Base-by-base conservation (phyloP, 2,797 vertebrate species). In the Gallinago solitaria region DNA sequence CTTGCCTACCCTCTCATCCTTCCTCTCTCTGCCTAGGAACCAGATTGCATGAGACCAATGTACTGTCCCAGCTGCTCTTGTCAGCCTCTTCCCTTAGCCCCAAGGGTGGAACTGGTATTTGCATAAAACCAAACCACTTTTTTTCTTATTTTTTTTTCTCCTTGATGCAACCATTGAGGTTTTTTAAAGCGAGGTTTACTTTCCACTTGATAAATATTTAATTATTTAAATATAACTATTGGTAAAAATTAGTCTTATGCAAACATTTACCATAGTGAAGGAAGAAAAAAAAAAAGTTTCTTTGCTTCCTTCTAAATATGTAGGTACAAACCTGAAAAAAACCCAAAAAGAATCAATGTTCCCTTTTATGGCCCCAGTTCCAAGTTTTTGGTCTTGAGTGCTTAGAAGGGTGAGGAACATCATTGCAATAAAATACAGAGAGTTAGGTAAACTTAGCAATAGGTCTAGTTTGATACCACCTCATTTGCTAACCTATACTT, bases 191-290 rank as follows among this genome's bases (percentile, higher is more conserved):
- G 25, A 10, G 9, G 4, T 6, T 95, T 59, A 73, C 30, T 89
- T 94, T 87, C 30, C 21, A 39, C 45, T 59, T 63, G 64, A 83
- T 70, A 91, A 83, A 77, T 83, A 80, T 74, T 28, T 14, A 89
- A 56, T 81, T 82, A 57, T 33, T n/a, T 32, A 75, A 79, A 73
- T 82, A 57, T 50, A 21, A 23, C 30, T 84, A 14, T 39, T 63
- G 20, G 11, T 37, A 41, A 28, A 57, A 60, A 39, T 50, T 50
- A 75, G 19, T 71, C 21, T 35, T 35, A 4, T 30, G 61, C 8
- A 76, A 91, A 82, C 3, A 57, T 43, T 71, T 78, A 20, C 7
- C 3, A 32, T 12, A 47, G 11, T 12, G 12, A 76, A 67, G 16
- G 35, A 43, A 41, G 16, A 21, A 47, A 47, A 47, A 82, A 61